Evolutionary conservation across 2,113 vertebrate species (phyloP), one percentile per base, ranked within the genome.

Genomic region (Mystacornis crossleyi): DNA sequence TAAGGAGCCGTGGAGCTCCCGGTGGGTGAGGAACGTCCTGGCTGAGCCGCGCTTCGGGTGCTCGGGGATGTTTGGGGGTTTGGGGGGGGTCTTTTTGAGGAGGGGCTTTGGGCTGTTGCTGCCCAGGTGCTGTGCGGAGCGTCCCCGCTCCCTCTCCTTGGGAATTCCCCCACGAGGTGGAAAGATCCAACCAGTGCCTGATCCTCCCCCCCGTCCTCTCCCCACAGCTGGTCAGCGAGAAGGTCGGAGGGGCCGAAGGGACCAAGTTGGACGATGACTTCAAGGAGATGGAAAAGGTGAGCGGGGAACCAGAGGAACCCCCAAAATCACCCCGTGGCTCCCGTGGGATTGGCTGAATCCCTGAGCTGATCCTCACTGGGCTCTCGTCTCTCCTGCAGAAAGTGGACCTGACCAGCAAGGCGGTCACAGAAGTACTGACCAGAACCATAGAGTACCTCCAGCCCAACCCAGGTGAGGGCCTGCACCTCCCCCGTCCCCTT

Each of bases 381-480:
- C 74, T 61, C 51, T 24, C 8, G 2, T 92, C 51, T 65, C 91
- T 60, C 75, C 42, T 92, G 8, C 97, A 99, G 99, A 99, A 99
- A 97, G 99, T 99, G 97, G 99, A 99, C 73, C 97, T 99, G 89
- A 99, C 99, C 94, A 99, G 98, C 98, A 99, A 99, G 98, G 99
- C 99, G 0, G 99, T 99, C 51, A 95, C 98, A 31, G 99, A 99
- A 93, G 98, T 99, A 2, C 98, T 99, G 97, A 99, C 99, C 92
- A 99, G 99, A 97, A 99, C 99, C 43, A 99, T 99, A 1, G 99
- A 99, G 95, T 99, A 99, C 97, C 98, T 99, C 80, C 99, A 99
- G 90, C 99, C 99, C 13, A 99, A 99, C 97, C 99, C 99, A 93
- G 99, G 99, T 99, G 96, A 97, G 97, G 45, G 23, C 25, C 53